Base-by-base conservation (phyloP, 2,888 invertebrate genomes). In the Monoplex corrugatus region DNA sequence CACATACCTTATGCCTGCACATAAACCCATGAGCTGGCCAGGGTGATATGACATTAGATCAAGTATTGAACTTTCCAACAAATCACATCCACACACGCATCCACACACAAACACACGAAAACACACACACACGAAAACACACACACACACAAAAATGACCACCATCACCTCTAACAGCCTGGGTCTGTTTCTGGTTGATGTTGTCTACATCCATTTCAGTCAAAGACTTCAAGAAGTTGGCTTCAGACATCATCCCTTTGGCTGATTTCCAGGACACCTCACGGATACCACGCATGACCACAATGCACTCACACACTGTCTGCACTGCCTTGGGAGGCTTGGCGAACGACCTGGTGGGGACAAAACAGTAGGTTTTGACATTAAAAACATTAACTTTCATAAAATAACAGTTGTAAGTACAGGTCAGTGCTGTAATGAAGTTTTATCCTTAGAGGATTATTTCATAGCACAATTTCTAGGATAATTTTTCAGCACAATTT, bases 261-360 rank as follows among this genome's bases (percentile, higher is more conserved):
- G 98, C 98, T 0, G 98, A 97, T 95, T 98, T 98, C 98, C 98
- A 99, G 80, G 97, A 98, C 3, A 98, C 97, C 92, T 98, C 98
- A 93, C 98, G 98, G 83, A 97, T 97, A 72, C 98, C 98, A 91
- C 98, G 97, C 89, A 99, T 97, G 87, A 98, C 98, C 0, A 98
- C 98, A 38, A 99, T 97, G 95, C 98, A 98, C 95, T 99, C 98
- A 95, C 98, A 98, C 0, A 99, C 98, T 0, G 97, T 95, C 96
- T 98, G 98, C 44, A 98, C 98, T 28, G 98, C 97, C 93, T 98
- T 98, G 0, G 98, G 98, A 0, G 98, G 98, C 0, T 98, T 98
- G 16, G 98, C 98, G 95, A 98, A 98, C 0, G 98, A 98, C 93
- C 98, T 95, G 91, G 44, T 86, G 85, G n/a, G n/a, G n/a, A n/a